Evolutionary conservation across 2,797 vertebrate species (phyloP).

Genomic region (Dicrostonyx torquatus): DNA sequence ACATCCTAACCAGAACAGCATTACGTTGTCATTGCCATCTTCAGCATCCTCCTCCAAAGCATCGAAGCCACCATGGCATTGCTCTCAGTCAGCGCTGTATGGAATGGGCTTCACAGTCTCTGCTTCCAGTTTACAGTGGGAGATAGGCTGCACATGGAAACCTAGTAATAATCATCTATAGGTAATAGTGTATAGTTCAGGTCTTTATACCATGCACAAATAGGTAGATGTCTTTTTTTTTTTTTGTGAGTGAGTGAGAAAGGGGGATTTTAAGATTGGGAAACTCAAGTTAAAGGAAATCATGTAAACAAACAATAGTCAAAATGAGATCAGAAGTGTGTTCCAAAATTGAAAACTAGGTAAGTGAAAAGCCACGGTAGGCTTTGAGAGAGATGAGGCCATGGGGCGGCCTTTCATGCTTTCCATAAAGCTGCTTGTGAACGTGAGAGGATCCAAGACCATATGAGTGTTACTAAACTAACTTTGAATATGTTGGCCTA

Average conservation of each 20-base stretch:
- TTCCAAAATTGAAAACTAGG: background rate
- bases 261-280: background rate
- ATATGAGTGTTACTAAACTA: background rate
- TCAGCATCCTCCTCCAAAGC: constrained; percentile 67
- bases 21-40: constrained; percentile 62
- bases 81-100: constrained; percentile 29
- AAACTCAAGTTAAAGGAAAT: constrained; percentile 28
- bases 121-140: background rate
- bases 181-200: background rate
- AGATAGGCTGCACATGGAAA: background rate
- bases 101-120: background rate
- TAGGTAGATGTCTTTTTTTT: background rate
- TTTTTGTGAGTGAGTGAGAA: background rate
- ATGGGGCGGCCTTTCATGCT: background rate
- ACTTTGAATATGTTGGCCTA: background rate
- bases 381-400: background rate
- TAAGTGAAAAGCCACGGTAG: background rate
- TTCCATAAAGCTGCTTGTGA: background rate
- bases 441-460: background rate
- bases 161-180: background rate
- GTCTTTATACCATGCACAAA: background rate
- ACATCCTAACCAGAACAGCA: constrained; percentile 70
- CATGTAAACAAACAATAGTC: background rate
- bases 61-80: constrained; percentile 55
- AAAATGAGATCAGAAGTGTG: background rate